These are phyloP conservation scores for Eristalinus aeneus DNA, from an alignment of 2,888 invertebrate genomes.

Conservation along the genomic window DNA sequence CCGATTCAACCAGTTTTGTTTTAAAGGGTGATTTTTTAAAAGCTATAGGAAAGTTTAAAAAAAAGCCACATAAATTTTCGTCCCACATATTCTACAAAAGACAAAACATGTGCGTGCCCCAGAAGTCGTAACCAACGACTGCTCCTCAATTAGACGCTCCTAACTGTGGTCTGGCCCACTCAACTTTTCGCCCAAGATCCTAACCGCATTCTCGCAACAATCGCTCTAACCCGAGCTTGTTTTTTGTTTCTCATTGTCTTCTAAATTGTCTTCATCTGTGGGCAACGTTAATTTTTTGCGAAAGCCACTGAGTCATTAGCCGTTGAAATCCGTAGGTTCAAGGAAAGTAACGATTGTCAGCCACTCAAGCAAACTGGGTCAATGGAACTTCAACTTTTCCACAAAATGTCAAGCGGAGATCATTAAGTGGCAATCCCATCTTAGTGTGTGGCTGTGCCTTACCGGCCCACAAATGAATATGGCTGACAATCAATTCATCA, in stretches of 20 bases:
- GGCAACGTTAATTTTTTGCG: not conserved
- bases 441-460: not conserved
- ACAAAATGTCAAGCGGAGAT: slow-evolving; percentile 7
- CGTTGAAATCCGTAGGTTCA: not conserved
- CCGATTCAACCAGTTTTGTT: too few relatives aligned
- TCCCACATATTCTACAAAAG: too few relatives aligned
- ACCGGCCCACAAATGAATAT: slow-evolving; percentile 23
- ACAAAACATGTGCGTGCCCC: not conserved
- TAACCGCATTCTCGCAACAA: not conserved
- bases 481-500: not conserved
- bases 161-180: not conserved
- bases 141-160: not conserved
- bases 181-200: not conserved
- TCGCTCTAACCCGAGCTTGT: not conserved
- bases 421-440: slow-evolving; percentile 21
- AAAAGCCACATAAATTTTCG: too few relatives aligned
- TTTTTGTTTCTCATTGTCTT: not conserved
- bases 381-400: slow-evolving; percentile 6
- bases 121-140: not conserved
- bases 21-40: too few relatives aligned
- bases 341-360: not conserved
- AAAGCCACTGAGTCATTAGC: not conserved
- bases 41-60: too few relatives aligned
- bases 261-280: not conserved
- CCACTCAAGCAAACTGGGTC: slow-evolving; percentile 5